Evolutionary conservation across 2,797 vertebrate genomes (phyloP).

Genomic region (Tenualosa thibaudeaui): DNA sequence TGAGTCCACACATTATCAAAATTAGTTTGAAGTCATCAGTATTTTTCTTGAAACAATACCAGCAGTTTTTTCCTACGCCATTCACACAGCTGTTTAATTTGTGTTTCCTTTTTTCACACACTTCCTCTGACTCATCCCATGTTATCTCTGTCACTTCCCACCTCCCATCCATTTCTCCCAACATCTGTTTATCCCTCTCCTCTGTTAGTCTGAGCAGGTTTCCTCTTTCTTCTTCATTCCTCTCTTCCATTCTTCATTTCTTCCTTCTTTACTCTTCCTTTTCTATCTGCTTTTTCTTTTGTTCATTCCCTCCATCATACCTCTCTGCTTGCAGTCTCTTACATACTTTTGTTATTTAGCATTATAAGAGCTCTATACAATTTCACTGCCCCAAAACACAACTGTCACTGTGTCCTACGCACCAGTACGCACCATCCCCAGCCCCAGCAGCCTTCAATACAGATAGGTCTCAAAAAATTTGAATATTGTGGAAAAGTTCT

Average conservation of each 20-base stretch:
- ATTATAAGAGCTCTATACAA: too few relatives aligned
- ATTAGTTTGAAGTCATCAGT: too few relatives aligned
- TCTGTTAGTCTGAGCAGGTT: background rate
- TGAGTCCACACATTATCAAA: too few relatives aligned
- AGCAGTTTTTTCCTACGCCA: background rate
- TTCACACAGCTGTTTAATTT: background rate
- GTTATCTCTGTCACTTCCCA: background rate
- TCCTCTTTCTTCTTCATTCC: background rate
- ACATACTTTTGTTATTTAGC: too few relatives aligned
- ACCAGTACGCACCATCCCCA: too few relatives aligned
- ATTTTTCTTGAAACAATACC: background rate
- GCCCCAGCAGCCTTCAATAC: background rate
- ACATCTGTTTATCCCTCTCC: background rate
- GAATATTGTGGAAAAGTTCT: too few relatives aligned
- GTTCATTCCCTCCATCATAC: too few relatives aligned
- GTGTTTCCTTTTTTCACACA: background rate
- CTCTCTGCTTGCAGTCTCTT: too few relatives aligned
- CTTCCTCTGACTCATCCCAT: background rate
- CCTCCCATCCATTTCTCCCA: background rate
- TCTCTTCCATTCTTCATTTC: constrained; percentile 24
- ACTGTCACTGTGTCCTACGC: background rate
- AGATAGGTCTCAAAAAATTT: background rate
- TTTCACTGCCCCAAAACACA: background rate
- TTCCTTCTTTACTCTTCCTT: background rate
- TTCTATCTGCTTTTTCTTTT: background rate